These are phyloP conservation scores for Cryptosula pallasiana DNA, from an alignment of 2,888 invertebrate genomes.

Conservation along the genomic window DNA sequence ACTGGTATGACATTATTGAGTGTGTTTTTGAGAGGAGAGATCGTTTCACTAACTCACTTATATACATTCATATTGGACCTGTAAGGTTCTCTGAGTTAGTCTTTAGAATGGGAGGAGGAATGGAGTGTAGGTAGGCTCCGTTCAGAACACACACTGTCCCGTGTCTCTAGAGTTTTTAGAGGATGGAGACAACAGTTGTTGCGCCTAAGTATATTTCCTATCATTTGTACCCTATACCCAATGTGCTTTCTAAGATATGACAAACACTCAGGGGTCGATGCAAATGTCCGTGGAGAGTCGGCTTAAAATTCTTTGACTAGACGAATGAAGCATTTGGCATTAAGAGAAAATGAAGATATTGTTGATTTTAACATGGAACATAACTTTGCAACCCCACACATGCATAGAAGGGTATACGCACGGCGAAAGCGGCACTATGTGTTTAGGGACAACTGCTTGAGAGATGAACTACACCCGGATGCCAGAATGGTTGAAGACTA, in stretches of 20 bases:
- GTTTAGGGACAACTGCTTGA: no score
- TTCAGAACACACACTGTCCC: background rate
- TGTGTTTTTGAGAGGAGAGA: background rate
- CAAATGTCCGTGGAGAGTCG: no score
- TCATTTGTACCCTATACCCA: background rate
- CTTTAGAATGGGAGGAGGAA: background rate
- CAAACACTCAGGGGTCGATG: background rate
- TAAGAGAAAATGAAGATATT: no score
- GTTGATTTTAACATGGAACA: no score
- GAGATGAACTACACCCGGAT: no score
- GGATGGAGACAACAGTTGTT: background rate
- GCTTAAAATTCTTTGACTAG: no score
- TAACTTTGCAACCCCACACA: no score
- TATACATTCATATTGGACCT: background rate
- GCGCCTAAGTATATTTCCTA: background rate
- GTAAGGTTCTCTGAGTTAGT: background rate
- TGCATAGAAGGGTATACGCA: no score
- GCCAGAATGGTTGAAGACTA: no score
- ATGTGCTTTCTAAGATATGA: background rate
- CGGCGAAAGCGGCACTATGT: no score
- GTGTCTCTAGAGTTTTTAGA: background rate
- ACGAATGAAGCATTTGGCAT: no score
- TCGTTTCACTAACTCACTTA: background rate
- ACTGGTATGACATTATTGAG: background rate
- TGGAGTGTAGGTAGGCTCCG: background rate